Evolutionary conservation across 2,888 invertebrate species (phyloP).

Genomic region (Epinotia ramella): DNA sequence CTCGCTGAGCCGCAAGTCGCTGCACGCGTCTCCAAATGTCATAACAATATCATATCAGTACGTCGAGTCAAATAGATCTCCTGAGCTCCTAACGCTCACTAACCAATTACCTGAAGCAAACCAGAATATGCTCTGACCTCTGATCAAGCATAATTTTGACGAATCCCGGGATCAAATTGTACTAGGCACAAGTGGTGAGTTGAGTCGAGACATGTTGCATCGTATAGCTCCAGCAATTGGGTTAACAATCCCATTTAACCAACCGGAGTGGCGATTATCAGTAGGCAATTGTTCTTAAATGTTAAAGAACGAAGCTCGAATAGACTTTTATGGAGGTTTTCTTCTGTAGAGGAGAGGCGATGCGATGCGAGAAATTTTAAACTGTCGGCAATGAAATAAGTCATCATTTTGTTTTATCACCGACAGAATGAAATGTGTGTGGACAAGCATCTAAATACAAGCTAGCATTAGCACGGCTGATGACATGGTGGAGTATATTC

Average conservation of each 20-base stretch:
- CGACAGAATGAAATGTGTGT: not conserved
- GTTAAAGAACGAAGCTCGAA: not conserved
- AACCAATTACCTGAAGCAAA: not conserved
- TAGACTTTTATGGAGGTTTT: not conserved
- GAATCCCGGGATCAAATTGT: not conserved
- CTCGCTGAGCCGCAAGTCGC: no score
- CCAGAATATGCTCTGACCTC: not conserved
- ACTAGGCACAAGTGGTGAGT: not conserved
- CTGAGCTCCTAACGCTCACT: not conserved
- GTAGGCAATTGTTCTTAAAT: conserved; percentile 10
- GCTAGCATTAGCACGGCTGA: no score
- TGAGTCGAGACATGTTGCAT: not conserved
- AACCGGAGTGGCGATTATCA: not conserved
- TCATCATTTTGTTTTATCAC: not conserved
- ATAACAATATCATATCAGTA: not conserved
- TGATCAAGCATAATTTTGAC: not conserved
- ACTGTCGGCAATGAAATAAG: not conserved
- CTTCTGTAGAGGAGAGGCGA: not conserved
- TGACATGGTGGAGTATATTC: no score
- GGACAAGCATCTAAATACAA: not conserved
- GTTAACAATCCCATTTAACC: conserved; percentile 27
- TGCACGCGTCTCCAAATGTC: no score
- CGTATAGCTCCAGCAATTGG: conserved; percentile 22
- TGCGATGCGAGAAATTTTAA: not conserved
- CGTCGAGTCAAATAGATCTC: not conserved